Evolutionary conservation across 2,888 invertebrate species (phyloP).

Genomic region (Tuberolachnus salignus): DNA sequence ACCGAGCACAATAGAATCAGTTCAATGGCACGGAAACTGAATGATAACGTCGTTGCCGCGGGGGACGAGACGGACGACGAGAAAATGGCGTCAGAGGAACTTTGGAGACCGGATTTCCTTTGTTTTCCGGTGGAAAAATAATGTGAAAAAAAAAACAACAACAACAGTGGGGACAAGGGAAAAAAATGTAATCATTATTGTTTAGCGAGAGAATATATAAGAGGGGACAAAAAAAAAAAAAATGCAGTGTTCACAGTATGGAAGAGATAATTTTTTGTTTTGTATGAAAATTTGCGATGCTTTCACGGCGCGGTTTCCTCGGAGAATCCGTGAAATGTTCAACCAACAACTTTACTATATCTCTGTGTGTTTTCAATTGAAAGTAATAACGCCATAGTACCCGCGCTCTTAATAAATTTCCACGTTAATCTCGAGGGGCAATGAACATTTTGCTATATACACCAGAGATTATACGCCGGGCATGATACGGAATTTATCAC

Average conservation of each 20-base stretch:
- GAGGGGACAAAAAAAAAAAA: constrained; percentile 23
- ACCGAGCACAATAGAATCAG: constrained; percentile 56
- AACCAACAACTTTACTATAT: constrained; percentile 11
- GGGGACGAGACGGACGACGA: neutral
- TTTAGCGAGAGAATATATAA: constrained; percentile 24
- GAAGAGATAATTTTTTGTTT: constrained; percentile 54
- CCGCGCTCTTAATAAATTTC: constrained; percentile 24
- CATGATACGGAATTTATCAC: constrained; percentile 24
- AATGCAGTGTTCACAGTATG: constrained; percentile 44
- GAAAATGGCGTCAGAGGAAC: constrained; percentile 47
- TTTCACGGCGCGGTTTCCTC: neutral
- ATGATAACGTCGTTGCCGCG: constrained; percentile 54
- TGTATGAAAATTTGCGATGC: constrained; percentile 9
- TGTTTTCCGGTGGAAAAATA: constrained; percentile 51
- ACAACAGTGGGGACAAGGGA: neutral
- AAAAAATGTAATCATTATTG: constrained; percentile 49
- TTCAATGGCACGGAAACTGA: constrained; percentile 57
- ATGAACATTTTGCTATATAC: neutral
- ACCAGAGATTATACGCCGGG: neutral
- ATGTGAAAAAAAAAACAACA: constrained; percentile 18
- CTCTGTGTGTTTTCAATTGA: constrained; percentile 42
- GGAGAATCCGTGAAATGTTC: constrained; percentile 35
- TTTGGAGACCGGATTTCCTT: constrained; percentile 55
- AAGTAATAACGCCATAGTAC: constrained; percentile 12
- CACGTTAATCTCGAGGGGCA: neutral